Evolutionary conservation across 2,113 vertebrate species (phyloP), one percentile per base, ranked within the genome.

Genomic region (Stomatorhinus ivindoensis): DNA sequence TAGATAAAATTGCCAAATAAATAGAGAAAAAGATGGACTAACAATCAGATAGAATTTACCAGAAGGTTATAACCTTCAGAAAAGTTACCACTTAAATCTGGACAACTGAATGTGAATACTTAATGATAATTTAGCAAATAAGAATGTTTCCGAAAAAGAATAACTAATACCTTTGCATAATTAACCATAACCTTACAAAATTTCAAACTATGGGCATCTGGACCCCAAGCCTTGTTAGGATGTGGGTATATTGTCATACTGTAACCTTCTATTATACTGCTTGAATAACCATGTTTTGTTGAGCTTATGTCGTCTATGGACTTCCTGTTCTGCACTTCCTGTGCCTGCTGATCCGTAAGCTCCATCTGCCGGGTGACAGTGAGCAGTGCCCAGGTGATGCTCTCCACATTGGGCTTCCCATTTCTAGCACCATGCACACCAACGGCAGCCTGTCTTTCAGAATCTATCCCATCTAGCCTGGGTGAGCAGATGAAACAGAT

Each of bases 1-100:
- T 73, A n/a, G 42, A 73, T n/a, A 42, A 89, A 51, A 88, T 65
- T 11, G 39, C 61, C 47, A 90, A 87, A 53, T 27, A 90, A 87
- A 76, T 76, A 17, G 21, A 42, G n/a, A 53, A 86, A 61, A 46
- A 69, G 21, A 35, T 55, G 24, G 51, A 3, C 86, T 87, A 31
- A 47, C 15, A 51, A 31, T 69, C 17, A 42, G 87, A 35, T 10
- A 47, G 55, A 69, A 27, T 73, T 73, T 15, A 61, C 13, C 44
- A 44, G 61, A 88, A 88, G 55, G 21, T 73, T 73, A 69, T 69
- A 69, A 48, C 55, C 42, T 73, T 69, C 24, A 50, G 21, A 88
- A 73, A 69, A 69, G 5, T 88, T n/a, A 65, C 58, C 21, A n/a
- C 1, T n/a, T 17, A 3, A 35, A 87, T 35, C 35, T 84, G 35